Percentiles rank a stretch among this genome's conserved stretches.
Evolutionary conservation across 2,797 vertebrate species (phyloP).

Genomic region (Macropodus opercularis): DNA sequence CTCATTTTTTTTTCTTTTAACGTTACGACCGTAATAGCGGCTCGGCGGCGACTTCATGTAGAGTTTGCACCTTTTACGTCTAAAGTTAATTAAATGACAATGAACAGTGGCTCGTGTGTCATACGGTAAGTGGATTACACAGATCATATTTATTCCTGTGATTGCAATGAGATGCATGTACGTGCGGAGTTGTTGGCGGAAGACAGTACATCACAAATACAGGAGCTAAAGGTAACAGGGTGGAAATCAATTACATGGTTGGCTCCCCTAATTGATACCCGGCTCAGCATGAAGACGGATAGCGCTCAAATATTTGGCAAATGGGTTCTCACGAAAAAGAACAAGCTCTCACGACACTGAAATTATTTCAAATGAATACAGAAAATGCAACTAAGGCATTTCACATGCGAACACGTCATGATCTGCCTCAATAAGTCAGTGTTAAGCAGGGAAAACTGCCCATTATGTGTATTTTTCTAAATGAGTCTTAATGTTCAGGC

Average conservation of each 20-base stretch:
- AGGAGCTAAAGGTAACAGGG: constrained; percentile 74
- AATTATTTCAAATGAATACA: constrained; percentile 32
- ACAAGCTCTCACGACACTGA: constrained; percentile 35
- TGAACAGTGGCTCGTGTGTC: constrained; percentile 32
- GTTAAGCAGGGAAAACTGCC: constrained; percentile 3
- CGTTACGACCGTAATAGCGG: constrained; percentile 46
- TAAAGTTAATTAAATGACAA: constrained; percentile 62
- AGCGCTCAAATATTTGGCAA: constrained; percentile 61
- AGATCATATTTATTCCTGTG: constrained; percentile 54
- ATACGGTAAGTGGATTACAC: constrained; percentile 58
- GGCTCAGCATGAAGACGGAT: constrained; percentile 77
- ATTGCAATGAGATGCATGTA: constrained; percentile 61
- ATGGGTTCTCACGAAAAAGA: constrained; percentile 46
- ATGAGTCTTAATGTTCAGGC: constrained; percentile 8
- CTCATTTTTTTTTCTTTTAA: constrained; percentile 67
- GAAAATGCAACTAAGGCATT: constrained; percentile 39
- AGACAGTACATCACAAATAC: constrained; percentile 66
- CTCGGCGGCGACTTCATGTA: constrained; percentile 58
- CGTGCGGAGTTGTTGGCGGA: constrained; percentile 64
- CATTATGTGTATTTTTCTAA: constrained; percentile 22
- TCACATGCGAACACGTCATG: background rate
- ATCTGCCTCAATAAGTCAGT: background rate
- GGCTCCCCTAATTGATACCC: constrained; percentile 80
- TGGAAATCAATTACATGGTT: constrained; percentile 85
- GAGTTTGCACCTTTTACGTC: constrained; percentile 12